Conservation (phyloP, 2,888 invertebrate genomes). For the Calameuta idolon region DNA sequence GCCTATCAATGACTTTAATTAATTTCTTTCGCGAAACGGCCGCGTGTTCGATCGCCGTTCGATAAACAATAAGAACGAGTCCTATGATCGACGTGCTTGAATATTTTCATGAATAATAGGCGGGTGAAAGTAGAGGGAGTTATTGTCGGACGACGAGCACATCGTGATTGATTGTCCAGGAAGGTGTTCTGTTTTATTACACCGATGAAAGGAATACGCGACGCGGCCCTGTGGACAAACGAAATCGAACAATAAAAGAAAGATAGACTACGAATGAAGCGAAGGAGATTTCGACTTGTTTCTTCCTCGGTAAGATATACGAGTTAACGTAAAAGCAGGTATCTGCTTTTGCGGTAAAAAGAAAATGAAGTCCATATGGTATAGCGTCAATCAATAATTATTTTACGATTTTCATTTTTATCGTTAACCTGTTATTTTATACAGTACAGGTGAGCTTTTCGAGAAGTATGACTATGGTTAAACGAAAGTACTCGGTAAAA, state of each 20-base stretch:
- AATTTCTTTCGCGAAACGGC: not conserved
- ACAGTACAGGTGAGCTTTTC: not conserved
- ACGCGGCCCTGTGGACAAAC: not conserved
- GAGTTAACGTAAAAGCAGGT: not conserved
- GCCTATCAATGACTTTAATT: constrained; percentile 6
- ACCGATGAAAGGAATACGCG: not conserved
- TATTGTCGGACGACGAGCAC: not conserved
- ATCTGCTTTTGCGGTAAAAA: not conserved
- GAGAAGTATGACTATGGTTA: not conserved
- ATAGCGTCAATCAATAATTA: not conserved
- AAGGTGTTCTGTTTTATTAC: not conserved
- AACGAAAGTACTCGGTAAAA: not conserved
- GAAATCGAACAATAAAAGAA: not conserved
- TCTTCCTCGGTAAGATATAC: not conserved
- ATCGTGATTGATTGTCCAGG: not conserved
- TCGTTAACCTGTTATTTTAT: not conserved
- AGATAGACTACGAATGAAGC: not conserved
- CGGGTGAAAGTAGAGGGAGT: not conserved
- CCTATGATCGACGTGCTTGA: not conserved
- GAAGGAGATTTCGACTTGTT: not conserved
- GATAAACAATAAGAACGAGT: not conserved
- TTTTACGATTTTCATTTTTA: not conserved
- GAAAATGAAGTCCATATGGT: not conserved
- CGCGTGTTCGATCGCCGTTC: not conserved
- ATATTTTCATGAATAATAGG: constrained; percentile 5